Evolutionary conservation across 2,113 vertebrate species (phyloP).

Genomic region (Tetrao urogallus): DNA sequence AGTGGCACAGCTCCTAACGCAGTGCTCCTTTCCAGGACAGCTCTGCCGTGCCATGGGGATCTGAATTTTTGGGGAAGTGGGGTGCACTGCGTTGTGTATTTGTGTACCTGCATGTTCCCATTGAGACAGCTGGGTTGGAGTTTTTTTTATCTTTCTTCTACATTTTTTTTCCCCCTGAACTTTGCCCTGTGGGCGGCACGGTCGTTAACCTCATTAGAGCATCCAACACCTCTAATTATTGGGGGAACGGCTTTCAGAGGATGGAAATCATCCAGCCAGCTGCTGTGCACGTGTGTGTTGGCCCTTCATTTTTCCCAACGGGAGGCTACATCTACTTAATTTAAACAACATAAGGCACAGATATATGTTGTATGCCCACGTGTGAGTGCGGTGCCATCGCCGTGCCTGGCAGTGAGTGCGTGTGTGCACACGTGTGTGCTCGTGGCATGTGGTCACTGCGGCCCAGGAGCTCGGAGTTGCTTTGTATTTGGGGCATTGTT

Average conservation of each 20-base stretch:
- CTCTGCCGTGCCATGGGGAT: too few species aligned
- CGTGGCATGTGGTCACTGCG: background rate
- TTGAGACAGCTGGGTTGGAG: background rate
- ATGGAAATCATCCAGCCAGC: background rate
- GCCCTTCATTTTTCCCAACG: too few species aligned
- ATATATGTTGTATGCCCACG: too few species aligned
- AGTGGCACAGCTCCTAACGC: too few species aligned
- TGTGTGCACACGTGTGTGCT: background rate
- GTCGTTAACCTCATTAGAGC: slow-evolving; percentile 21
- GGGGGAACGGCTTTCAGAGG: background rate
- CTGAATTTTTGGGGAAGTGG: too few species aligned
- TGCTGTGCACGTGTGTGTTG: background rate
- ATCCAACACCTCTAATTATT: slow-evolving; percentile 24
- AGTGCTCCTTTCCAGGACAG: too few species aligned
- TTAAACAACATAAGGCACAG: background rate
- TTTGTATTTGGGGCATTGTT: background rate
- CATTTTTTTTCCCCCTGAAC: slow-evolving; percentile 12
- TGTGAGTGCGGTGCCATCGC: background rate
- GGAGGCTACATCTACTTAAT: background rate
- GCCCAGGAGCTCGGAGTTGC: background rate
- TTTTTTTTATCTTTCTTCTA: background rate
- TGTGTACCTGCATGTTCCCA: slow-evolving; percentile 21
- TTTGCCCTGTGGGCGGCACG: slow-evolving; percentile 38
- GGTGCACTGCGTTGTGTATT: background rate
- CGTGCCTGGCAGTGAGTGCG: background rate